Percentiles rank a stretch among this genome's conserved stretches.
phyloP scores from a whole-genome alignment of 1,140 invertebrate genomes.

The Harlomillsia oculata region DNA sequence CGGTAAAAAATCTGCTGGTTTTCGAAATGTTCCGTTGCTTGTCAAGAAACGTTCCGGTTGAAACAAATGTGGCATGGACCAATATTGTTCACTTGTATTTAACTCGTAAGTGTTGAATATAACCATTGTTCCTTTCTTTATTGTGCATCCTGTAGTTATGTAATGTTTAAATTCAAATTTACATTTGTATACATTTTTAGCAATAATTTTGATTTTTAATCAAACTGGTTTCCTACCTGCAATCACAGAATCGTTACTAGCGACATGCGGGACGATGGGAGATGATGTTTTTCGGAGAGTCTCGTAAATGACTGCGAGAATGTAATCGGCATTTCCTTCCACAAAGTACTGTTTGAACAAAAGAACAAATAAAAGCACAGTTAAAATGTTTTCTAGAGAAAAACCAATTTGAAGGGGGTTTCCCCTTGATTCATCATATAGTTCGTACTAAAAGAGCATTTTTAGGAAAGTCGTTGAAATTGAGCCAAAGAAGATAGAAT shows the following conservation, averaged over 20 bases:
- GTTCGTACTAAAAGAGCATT: no score
- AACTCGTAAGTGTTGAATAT: conserved; percentile 82
- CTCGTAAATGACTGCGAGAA: conserved; percentile 71
- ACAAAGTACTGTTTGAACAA: conserved; percentile 16
- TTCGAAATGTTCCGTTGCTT: conserved; percentile 33
- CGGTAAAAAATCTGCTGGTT: conserved; percentile 63
- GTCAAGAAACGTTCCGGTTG: conserved; percentile 60
- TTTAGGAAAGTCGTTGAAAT: no score
- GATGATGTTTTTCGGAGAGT: conserved; percentile 68
- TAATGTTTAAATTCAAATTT: conserved; percentile 4
- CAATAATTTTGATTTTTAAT: not conserved
- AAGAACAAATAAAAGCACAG: not conserved
- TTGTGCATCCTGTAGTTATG: conserved; percentile 48
- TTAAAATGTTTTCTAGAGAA: no score
- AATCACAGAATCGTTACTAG: conserved; percentile 62
- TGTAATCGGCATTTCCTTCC: conserved; percentile 56
- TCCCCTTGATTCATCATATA: no score
- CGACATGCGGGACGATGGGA: conserved; percentile 83
- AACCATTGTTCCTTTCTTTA: conserved; percentile 71
- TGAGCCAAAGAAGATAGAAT: no score
- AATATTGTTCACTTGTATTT: conserved; percentile 64
- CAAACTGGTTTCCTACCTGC: conserved; percentile 43
- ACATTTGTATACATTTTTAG: not conserved
- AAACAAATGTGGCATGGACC: conserved; percentile 62
- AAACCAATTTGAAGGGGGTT: no score